phyloP scores from a whole-genome alignment of 2,888 invertebrate genomes.

The Drosophila villosipedis region DNA sequence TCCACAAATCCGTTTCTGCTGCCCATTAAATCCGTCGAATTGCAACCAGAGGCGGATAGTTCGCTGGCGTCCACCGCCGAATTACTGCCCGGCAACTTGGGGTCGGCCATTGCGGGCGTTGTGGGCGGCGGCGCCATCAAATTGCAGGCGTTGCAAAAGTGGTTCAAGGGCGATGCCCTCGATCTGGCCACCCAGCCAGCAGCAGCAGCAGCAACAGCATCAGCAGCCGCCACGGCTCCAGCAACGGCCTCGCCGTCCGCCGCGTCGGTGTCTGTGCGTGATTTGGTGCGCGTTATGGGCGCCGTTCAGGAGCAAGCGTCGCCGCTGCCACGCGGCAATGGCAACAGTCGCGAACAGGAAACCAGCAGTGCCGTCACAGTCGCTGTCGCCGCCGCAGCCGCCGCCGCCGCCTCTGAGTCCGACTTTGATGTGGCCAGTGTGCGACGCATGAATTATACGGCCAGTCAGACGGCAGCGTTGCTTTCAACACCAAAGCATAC shows the following conservation, averaged over 20 bases:
- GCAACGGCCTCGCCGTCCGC: slow-evolving; percentile 55
- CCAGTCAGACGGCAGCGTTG: slow-evolving; percentile 84
- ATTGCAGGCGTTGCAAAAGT: slow-evolving; percentile 85
- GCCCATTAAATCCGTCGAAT: slow-evolving; percentile 50
- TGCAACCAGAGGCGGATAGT: slow-evolving; percentile 38
- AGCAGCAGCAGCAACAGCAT: slow-evolving; percentile 8
- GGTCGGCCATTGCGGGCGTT: slow-evolving; percentile 85
- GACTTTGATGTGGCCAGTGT: slow-evolving; percentile 84
- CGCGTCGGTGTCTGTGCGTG: slow-evolving; percentile 90
- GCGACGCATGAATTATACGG: slow-evolving; percentile 84
- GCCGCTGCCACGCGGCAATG: slow-evolving; percentile 88
- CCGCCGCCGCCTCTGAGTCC: not conserved
- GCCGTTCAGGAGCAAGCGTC: slow-evolving; percentile 85
- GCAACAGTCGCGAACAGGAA: slow-evolving; percentile 88
- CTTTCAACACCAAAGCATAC: slow-evolving; percentile 84
- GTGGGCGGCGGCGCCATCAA: slow-evolving; percentile 85
- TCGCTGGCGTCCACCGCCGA: slow-evolving; percentile 58
- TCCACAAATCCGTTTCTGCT: slow-evolving; percentile 83
- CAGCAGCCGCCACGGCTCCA: not conserved
- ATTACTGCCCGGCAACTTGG: slow-evolving; percentile 79
- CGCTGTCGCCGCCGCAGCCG: not conserved
- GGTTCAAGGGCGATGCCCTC: slow-evolving; percentile 85
- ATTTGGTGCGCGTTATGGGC: slow-evolving; percentile 90
- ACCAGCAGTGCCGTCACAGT: slow-evolving; percentile 88
- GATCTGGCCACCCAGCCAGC: slow-evolving; percentile 51